Conservation (phyloP, 1,140 invertebrate genomes). For the Anthonomus grandis region DNA sequence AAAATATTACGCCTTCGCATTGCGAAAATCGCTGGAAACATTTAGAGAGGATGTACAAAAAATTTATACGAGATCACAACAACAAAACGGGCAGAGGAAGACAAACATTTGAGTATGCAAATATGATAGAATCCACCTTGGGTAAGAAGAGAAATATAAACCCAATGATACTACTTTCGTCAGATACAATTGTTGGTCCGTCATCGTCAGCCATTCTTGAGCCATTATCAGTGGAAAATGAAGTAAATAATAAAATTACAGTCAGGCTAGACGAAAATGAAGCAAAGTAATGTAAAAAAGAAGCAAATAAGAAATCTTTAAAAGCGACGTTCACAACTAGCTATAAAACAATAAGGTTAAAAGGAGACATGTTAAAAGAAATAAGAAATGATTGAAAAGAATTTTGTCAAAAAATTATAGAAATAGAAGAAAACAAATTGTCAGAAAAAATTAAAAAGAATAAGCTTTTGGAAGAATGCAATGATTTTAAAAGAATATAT, state of each 20-base stretch:
- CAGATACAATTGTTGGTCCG: neutral
- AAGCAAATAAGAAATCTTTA: neutral
- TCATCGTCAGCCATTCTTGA: neutral
- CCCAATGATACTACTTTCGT: neutral
- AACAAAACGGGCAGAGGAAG: neutral
- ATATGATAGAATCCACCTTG: neutral
- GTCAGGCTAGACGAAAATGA: neutral
- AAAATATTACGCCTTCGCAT: neutral
- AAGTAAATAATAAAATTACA: neutral
- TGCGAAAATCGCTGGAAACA: neutral
- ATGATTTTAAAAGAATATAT: no score
- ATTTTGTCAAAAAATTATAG: neutral
- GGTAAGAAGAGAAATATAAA: neutral
- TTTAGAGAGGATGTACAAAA: no score
- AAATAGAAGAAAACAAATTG: no score
- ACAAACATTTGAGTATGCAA: no score
- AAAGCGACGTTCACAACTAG: neutral
- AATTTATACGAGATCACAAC: neutral
- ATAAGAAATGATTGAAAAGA: constrained; percentile 2
- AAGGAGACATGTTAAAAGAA: neutral
- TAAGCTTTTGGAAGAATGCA: no score
- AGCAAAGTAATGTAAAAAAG: no score
- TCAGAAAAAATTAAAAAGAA: no score
- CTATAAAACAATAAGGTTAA: neutral
- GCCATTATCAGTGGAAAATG: neutral